Conservation (phyloP, 2,113 vertebrate genomes). For the Orientallactaga bullata region DNA sequence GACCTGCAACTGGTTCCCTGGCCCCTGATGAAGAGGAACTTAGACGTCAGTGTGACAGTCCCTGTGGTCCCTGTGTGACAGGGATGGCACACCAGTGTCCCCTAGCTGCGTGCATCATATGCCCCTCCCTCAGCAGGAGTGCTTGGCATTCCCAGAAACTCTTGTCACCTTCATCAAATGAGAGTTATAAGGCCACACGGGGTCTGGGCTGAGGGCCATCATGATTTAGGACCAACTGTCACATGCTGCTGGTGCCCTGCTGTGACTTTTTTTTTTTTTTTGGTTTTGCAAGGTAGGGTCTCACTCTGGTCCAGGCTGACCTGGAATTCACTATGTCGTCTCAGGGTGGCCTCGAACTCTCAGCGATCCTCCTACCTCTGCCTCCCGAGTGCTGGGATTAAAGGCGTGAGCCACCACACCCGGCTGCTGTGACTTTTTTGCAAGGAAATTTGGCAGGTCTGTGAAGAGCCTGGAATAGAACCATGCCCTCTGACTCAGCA, state of each 20-base stretch:
- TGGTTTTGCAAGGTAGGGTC: no score
- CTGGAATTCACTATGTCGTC: no score
- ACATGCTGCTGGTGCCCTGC: neutral
- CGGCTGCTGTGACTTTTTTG: neutral
- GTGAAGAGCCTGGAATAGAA: neutral
- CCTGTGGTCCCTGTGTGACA: no score
- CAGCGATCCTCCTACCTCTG: no score
- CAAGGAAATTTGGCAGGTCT: neutral
- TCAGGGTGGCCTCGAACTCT: no score
- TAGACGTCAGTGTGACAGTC: neutral
- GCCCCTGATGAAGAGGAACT: no score
- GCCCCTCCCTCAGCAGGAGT: accelerated
- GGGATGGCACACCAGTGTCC: accelerated
- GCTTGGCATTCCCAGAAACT: neutral
- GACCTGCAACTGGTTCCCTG: no score
- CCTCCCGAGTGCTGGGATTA: no score
- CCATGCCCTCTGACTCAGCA: neutral
- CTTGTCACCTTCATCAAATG: neutral
- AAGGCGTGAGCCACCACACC: no score
- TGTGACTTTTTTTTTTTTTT: no score
- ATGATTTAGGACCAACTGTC: neutral
- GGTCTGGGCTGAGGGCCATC: no score
- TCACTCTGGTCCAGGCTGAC: no score
- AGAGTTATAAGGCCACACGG: neutral
- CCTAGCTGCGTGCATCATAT: accelerated